These are phyloP conservation scores for Apamea epomidion DNA, from an alignment of 2,888 invertebrate species.

Conservation along the genomic window DNA sequence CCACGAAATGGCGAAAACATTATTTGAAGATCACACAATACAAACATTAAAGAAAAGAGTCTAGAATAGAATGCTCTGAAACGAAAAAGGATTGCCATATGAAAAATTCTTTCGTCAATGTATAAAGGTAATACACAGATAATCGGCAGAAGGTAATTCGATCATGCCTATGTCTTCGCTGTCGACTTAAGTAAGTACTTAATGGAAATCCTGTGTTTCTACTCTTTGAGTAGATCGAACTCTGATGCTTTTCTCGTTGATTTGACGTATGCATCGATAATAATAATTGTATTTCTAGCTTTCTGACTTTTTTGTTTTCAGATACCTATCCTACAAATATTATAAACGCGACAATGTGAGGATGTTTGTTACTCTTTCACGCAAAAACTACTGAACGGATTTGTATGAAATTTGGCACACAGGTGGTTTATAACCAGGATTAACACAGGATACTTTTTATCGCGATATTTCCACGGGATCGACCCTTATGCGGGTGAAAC, in stretches of 20 bases:
- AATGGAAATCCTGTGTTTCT: conserved; percentile 87
- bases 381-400: no score
- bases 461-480: no score
- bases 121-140: conserved; percentile 63
- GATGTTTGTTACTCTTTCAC: no score
- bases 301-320: conserved; percentile 1
- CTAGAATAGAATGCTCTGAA: conserved; percentile 42
- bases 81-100: conserved; percentile 37
- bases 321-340: no score
- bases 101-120: conserved; percentile 41
- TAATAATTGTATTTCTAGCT: conserved; percentile 21
- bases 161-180: conserved; percentile 81
- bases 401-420: no score
- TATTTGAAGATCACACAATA: background rate
- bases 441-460: no score
- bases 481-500: no score
- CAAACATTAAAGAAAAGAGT: conserved; percentile 13
- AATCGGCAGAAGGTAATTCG: conserved; percentile 78
- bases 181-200: conserved; percentile 84
- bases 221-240: conserved; percentile 74
- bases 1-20: background rate
- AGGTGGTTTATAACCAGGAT: no score
- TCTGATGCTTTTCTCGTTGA: conserved; percentile 66
- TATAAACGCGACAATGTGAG: no score
- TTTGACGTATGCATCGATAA: conserved; percentile 40